Conservation (phyloP, 2,888 invertebrate species). For the Eristalis intricaria region DNA sequence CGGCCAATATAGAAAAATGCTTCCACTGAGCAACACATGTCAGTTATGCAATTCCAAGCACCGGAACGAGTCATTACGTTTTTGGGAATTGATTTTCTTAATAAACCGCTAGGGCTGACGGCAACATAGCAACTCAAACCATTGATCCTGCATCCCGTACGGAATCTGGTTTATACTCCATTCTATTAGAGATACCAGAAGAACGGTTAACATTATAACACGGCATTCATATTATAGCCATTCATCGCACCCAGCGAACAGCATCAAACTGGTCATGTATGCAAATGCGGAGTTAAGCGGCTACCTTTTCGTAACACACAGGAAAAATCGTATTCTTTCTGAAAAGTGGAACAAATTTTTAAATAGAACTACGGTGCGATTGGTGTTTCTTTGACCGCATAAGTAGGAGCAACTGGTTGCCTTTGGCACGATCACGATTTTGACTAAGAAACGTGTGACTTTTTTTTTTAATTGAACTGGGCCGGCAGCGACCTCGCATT, state of each 20-base stretch:
- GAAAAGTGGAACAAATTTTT: slow-evolving; percentile 29
- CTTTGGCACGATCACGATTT: slow-evolving; percentile 43
- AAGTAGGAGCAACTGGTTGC: neutral
- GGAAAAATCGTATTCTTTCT: slow-evolving; percentile 29
- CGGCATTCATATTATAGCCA: neutral
- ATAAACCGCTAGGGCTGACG: too few species aligned
- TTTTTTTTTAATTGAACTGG: neutral
- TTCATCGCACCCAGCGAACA: slow-evolving; percentile 21
- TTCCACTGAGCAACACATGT: neutral
- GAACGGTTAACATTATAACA: neutral
- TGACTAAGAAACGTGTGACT: slow-evolving; percentile 50
- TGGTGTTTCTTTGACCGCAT: slow-evolving; percentile 14
- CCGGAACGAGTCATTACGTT: too few species aligned
- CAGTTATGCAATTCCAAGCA: too few species aligned
- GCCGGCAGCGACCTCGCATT: slow-evolving; percentile 33
- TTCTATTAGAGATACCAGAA: neutral
- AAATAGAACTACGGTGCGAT: slow-evolving; percentile 16
- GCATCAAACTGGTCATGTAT: slow-evolving; percentile 27
- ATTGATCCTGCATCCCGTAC: neutral
- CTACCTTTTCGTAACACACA: slow-evolving; percentile 18
- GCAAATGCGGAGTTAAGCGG: slow-evolving; percentile 40
- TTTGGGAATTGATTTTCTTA: neutral
- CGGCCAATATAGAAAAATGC: neutral
- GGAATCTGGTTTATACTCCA: neutral
- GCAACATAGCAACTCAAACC: neutral